Base-by-base conservation (phyloP, 2,797 vertebrate species). In the Gephyroberyx darwinii region DNA sequence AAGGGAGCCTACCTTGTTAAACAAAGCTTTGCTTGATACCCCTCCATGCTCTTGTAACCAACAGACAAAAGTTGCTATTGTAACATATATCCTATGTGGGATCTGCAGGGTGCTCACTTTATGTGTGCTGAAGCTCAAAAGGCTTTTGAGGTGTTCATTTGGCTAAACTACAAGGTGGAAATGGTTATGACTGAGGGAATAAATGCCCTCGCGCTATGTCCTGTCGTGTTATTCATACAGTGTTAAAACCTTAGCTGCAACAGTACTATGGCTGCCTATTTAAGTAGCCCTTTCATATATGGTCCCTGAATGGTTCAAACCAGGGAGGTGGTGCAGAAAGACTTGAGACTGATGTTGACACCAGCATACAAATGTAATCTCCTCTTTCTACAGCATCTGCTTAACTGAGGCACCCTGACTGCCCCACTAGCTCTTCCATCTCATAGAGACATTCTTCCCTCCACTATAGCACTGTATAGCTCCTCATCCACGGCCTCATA, bases 391-490 rank as follows among this genome's bases (percentile, higher is more conserved):
- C 67, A 71, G 48, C 63, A 83, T 20, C 53, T 71, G 52, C 77
- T 73, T 48, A 59, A 69, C 33, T n/a, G 65, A 82, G 71, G 65
- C 63, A 60, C 65, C 53, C 17, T 50, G 74, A 65, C 71, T 54
- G 66, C 51, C 48, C 17, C 50, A 45, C 66, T 64, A 33, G 7
- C 8, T 31, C 70, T 37, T 41, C 52, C 76, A 45, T 65, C 74
- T 96, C 93, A 98, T 80, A 98, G 91, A 50, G 93, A 83, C 12
- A 94, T 92, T 72, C 93, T 93, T 7, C 95, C 95, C 0, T 94
- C 90, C 3, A 72, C 84, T 81, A 98, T 93, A 58, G 90, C 88
- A 12, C 65, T 86, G 53, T 94, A 93, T 17, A 96, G 79, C 58
- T 86, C 83, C 65, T 96, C 94, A 0, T 94, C 92, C 63, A 98